Evolutionary conservation across 2,888 invertebrate species (phyloP), one percentile per base, ranked within the genome.

Genomic region (Synanthedon formicaeformis): DNA sequence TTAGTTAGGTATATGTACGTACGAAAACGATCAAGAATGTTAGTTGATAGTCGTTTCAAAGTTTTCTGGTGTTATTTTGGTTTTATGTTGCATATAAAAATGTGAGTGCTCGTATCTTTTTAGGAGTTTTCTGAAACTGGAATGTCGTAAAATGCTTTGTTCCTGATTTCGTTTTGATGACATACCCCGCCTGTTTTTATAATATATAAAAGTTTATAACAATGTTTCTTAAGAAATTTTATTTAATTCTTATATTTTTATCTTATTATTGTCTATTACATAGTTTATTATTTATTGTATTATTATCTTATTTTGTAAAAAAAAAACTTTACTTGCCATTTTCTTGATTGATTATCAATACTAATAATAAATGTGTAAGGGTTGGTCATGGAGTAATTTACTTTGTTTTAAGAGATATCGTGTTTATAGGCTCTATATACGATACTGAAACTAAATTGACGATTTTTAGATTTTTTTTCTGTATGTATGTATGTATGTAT

Each of bases 61-160:
- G 57, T 54, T 52, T 61, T 58, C 60, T 57, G 51, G 57, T 53
- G 66, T 64, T 64, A 67, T 67, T 72, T 64, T 65, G 61, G 64
- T 67, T 73, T 72, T 69, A 72, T 64, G 60, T 59, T 57, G 60
- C 61, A 66, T 69, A 49, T 49, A 49, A 67, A 73, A 69, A 61
- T 55, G 58, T 56, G 63, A 68, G 65, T 64, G 66, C 60, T 64
- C 62, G 64, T 68, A 65, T 64, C 58, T 64, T 66, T 45, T 66
- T 65, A 65, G 58, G 57, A 52, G 54, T 56, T 56, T 53, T 61
- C 56, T 65, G 62, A 60, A 64, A 65, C 62, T 62, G 58, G 57
- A 41, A 6, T 34, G 51, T 57, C 62, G 57, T 67, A 67, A 67
- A 68, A 63, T 53, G 53, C 49, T 45, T 45, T 45, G 45, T 45